Evolutionary conservation across 2,888 invertebrate species (phyloP), one percentile per base, ranked within the genome.

Genomic region (Archaeoteleia sp.): DNA sequence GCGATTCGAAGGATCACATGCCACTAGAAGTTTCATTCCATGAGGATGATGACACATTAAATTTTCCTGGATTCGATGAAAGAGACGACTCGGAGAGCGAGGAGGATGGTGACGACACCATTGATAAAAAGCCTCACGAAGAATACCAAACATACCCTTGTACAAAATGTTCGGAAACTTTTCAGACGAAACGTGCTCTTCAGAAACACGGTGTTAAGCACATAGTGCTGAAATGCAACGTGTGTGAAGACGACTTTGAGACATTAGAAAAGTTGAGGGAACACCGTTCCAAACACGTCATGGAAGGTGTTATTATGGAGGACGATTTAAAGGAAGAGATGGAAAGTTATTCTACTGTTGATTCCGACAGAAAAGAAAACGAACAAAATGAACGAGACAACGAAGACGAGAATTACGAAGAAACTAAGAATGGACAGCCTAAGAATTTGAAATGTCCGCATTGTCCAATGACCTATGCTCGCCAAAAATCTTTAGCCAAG

Each of bases 251-350:
- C 15, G 75, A 79, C 30, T 82, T 79, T 9, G 78, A 81, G 1
- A 72, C 73, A 4, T 7, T 80, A 32, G 80, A 82, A n/a, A 76
- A 79, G 12, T 42, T 83, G 1, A 74, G 72, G 14, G 72, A 81
- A 37, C 84, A 85, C 63, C 74, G 79, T 1, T 60, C 77, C 1
- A 77, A 78, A 9, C 84, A 85, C 17, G 81, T 83, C 0, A 67
- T 80, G 2, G 84, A 84, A 34, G 83, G 82, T 1, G 76, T 82
- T 7, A 57, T 83, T 9, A 75, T 76, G 0, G 80, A 81, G 20
- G 77, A 81, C 20, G 82, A 82, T 60, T 63, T 82, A 10, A 77
- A 79, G 23, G 74, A 74, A 10, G 72, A 76, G 8, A 34, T 63
- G 2, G 63, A 74, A 12, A 53, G 66, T n/a, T n/a, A n/a, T n/a